Evolutionary conservation across 2,797 vertebrate genomes (phyloP).

Genomic region (Tachyglossus aculeatus): DNA sequence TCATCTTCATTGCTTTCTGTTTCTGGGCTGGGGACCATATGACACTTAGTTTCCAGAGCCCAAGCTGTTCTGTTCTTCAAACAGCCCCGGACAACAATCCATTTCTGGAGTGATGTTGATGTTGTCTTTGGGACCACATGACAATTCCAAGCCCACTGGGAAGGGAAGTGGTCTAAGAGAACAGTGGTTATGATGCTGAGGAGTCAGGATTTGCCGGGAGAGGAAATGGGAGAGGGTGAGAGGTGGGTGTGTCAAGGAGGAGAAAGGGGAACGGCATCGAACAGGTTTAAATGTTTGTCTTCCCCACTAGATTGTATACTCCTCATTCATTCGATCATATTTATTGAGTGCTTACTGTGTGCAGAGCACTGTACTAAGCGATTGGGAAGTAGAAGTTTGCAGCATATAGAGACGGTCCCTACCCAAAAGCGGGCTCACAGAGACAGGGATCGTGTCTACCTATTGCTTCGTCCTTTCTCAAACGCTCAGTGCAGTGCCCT

Average conservation of each 20-base stretch:
- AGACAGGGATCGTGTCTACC: no score
- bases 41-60: slow-evolving; percentile 56
- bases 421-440: no score
- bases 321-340: no score
- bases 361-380: no score
- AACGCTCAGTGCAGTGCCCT: no score
- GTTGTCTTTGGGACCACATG: slow-evolving; percentile 57
- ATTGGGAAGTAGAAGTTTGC: no score
- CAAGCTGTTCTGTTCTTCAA: slow-evolving; percentile 54
- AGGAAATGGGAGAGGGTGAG: slow-evolving; percentile 22
- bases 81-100: slow-evolving; percentile 60
- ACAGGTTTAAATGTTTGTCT: no score
- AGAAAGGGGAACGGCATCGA: slow-evolving; percentile 4
- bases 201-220: slow-evolving; percentile 33
- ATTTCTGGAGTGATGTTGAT: slow-evolving; percentile 60
- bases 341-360: no score
- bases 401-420: no score
- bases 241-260: not conserved
- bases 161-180: slow-evolving; percentile 57
- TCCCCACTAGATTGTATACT: no score
- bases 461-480: no score
- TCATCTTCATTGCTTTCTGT: slow-evolving; percentile 46
- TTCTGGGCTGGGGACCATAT: slow-evolving; percentile 61
- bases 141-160: slow-evolving; percentile 61
- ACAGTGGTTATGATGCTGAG: slow-evolving; percentile 47